Conservation (phyloP, 2,797 vertebrate genomes). For the Labeo calbasu region DNA sequence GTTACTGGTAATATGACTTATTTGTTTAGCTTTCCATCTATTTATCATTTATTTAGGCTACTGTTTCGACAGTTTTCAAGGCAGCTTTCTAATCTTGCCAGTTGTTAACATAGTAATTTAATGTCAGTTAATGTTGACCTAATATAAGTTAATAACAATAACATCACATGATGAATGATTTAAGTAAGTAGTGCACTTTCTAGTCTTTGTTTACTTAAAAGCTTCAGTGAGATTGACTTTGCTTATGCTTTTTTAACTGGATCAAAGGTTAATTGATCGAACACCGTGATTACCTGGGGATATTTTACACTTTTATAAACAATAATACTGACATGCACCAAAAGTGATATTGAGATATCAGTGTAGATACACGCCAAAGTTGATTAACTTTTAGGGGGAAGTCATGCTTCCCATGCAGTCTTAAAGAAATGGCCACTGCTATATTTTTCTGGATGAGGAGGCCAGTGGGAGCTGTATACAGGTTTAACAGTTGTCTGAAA, state of each 20-base stretch:
- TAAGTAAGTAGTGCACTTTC: too few relatives aligned
- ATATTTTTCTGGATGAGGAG: neutral
- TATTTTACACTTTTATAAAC: neutral
- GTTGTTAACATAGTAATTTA: too few relatives aligned
- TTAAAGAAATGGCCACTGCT: neutral
- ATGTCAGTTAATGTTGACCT: too few relatives aligned
- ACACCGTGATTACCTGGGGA: neutral
- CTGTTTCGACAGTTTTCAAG: too few relatives aligned
- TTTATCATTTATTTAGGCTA: too few relatives aligned
- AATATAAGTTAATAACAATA: too few relatives aligned
- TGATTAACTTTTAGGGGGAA: neutral
- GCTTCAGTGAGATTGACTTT: neutral
- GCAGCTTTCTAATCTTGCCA: too few relatives aligned
- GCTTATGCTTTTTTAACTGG: neutral
- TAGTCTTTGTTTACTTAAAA: neutral
- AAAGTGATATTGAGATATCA: neutral
- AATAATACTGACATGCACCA: neutral
- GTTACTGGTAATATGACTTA: too few relatives aligned
- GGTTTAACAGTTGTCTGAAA: slow-evolving; percentile 3
- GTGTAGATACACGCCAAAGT: neutral
- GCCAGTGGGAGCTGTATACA: neutral
- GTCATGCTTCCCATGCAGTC: neutral
- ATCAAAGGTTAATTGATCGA: neutral
- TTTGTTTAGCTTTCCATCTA: too few relatives aligned
- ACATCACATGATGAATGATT: too few relatives aligned